Percentiles rank a stretch among this genome's conserved stretches.
Conservation (phyloP, 2,113 vertebrate genomes). For the Thamnophis sirtalis region DNA sequence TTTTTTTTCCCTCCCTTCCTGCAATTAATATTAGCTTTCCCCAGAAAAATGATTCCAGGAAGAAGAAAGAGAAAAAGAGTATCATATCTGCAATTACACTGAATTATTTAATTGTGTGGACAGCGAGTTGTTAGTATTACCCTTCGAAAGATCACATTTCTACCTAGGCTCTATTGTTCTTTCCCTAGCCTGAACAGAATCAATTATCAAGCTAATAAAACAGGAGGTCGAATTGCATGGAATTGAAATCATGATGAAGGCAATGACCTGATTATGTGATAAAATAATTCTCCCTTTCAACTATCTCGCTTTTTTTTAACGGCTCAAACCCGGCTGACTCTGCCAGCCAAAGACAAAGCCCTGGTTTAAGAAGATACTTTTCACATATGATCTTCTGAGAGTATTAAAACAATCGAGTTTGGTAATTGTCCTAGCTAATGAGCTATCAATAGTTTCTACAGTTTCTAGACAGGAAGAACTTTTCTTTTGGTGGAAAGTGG, state of each 20-base stretch:
- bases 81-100: constrained; percentile 91
- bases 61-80: constrained; percentile 67
- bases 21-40: constrained; percentile 59
- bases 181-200: constrained; percentile 73
- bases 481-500: background rate
- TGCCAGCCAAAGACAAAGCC: constrained; percentile 25
- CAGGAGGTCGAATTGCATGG: constrained; percentile 76
- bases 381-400: constrained; percentile 13
- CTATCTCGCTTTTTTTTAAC: constrained; percentile 72
- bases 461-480: constrained; percentile 20
- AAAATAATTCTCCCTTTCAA: constrained; percentile 66
- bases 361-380: constrained; percentile 40
- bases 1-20: constrained; percentile 2
- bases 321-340: constrained; percentile 67
- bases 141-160: constrained; percentile 84
- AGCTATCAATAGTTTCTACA: constrained; percentile 30
- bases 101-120: constrained; percentile 90
- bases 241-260: constrained; percentile 70
- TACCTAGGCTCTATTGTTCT: constrained; percentile 77
- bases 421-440: constrained; percentile 6
- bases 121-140: constrained; percentile 82
- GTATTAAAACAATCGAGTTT: constrained; percentile 39
- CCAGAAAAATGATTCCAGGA: constrained; percentile 70
- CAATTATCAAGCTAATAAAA: constrained; percentile 80
- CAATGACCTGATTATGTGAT: constrained; percentile 79